phyloP scores from a whole-genome alignment of 2,113 vertebrate genomes.

The Gnathonemus echidnorhynchus region DNA sequence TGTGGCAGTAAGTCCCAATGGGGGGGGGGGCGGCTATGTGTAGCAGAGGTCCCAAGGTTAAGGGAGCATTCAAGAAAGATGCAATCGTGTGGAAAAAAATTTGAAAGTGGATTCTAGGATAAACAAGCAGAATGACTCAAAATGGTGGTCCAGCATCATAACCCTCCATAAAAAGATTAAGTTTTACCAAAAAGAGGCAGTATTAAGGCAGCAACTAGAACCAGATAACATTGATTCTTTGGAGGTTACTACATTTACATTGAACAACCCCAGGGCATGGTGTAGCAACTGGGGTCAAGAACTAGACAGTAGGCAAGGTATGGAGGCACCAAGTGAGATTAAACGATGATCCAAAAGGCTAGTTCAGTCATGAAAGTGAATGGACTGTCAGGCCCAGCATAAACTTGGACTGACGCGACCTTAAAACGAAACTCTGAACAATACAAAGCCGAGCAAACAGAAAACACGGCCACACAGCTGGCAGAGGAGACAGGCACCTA shows the following conservation, averaged over 20 bases:
- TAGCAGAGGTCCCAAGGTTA: neutral
- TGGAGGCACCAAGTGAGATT: slow-evolving; percentile 7
- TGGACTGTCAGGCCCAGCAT: neutral
- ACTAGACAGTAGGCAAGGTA: neutral
- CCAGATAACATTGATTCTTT: slow-evolving; percentile 23
- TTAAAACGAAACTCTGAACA: neutral
- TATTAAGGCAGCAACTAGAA: slow-evolving; percentile 8
- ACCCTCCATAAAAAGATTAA: neutral
- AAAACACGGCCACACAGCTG: neutral
- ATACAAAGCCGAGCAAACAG: neutral
- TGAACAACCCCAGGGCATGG: neutral
- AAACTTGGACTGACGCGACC: neutral
- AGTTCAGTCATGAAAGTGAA: neutral
- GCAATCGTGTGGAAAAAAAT: slow-evolving; percentile 37
- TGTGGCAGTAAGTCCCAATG: slow-evolving; percentile 27
- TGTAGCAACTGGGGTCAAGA: neutral
- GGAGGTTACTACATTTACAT: slow-evolving; percentile 9
- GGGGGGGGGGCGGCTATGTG: neutral
- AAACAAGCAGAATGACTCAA: slow-evolving; percentile 42
- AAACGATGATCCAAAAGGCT: neutral
- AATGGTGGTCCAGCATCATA: slow-evolving; percentile 51
- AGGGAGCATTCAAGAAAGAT: slow-evolving; percentile 46
- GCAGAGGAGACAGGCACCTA: neutral
- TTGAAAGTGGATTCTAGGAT: slow-evolving; percentile 27
- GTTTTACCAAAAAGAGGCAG: slow-evolving; percentile 20